phyloP scores from a whole-genome alignment of 1,140 invertebrate genomes.

The Dendroctonus valens region DNA sequence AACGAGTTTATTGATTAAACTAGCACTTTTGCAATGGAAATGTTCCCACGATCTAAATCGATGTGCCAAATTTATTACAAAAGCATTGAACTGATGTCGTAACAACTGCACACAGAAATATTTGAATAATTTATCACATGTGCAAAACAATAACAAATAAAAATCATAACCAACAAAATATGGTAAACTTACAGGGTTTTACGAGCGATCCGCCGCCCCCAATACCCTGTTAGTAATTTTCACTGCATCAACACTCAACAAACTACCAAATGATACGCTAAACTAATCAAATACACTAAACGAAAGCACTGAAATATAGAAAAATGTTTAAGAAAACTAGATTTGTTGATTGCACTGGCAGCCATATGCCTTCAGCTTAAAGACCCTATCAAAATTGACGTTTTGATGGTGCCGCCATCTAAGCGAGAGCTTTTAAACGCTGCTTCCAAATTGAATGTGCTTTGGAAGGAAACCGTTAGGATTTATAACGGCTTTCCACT shows the following conservation, averaged over 20 bases:
- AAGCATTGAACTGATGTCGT: not conserved
- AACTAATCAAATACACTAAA: constrained; percentile 21
- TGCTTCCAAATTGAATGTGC: not conserved
- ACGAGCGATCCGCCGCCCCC: not conserved
- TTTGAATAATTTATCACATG: constrained; percentile 35
- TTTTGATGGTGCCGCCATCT: constrained; percentile 20
- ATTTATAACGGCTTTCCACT: too few relatives aligned
- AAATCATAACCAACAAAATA: constrained; percentile 37
- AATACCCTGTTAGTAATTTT: not conserved
- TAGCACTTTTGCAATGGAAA: constrained; percentile 13
- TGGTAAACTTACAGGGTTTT: constrained; percentile 34
- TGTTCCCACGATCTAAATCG: constrained; percentile 12
- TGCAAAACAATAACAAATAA: constrained; percentile 37
- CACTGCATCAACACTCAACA: constrained; percentile 15
- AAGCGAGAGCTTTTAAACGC: not conserved
- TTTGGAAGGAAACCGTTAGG: not conserved
- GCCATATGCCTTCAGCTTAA: constrained; percentile 29
- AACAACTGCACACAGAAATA: constrained; percentile 1
- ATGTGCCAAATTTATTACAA: constrained; percentile 3
- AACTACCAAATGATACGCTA: constrained; percentile 19
- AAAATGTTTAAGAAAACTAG: constrained; percentile 26
- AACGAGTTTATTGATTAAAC: constrained; percentile 21
- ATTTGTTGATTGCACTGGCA: constrained; percentile 19
- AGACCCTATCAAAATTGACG: not conserved
- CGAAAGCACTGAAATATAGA: constrained; percentile 27